phyloP scores from a whole-genome alignment of 2,797 vertebrate species.

The Myoxocephalus aenaeus region DNA sequence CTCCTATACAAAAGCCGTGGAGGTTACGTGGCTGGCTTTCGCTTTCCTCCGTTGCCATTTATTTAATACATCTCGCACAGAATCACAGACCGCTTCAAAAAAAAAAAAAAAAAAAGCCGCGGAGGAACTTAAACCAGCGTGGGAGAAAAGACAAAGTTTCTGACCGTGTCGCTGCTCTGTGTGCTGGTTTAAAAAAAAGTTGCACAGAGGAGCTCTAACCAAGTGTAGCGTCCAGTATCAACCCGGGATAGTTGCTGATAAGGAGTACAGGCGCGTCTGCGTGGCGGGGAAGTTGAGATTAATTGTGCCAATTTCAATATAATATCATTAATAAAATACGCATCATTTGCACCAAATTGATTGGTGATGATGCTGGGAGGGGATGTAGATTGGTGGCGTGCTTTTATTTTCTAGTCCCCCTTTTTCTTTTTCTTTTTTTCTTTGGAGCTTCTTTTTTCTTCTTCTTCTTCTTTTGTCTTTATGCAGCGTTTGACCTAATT shows the following conservation, averaged over 20 bases:
- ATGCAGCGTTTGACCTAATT: slow-evolving; percentile 22
- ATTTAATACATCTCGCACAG: slow-evolving; percentile 34
- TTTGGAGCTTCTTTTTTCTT: neutral
- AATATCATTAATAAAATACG: neutral
- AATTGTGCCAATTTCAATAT: neutral
- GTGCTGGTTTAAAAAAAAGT: slow-evolving; percentile 31
- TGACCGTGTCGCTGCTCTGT: slow-evolving; percentile 32
- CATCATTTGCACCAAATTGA: slow-evolving; percentile 17
- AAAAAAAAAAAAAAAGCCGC: slow-evolving; percentile 17
- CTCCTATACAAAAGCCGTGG: neutral
- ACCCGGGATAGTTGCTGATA: neutral
- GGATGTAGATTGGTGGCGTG: slow-evolving; percentile 15
- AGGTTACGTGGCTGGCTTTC: slow-evolving; percentile 21
- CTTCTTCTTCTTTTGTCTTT: neutral
- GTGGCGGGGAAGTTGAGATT: neutral
- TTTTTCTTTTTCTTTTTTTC: neutral
- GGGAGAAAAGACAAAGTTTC: slow-evolving; percentile 60
- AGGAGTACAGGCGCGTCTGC: neutral
- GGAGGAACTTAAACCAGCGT: slow-evolving; percentile 59
- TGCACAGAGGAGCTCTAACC: neutral
- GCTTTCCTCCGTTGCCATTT: neutral
- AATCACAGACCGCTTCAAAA: slow-evolving; percentile 21
- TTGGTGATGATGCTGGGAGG: slow-evolving; percentile 27
- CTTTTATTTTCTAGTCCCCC: neutral
- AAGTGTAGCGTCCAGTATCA: neutral